Percentiles rank a stretch among this genome's conserved stretches.
phyloP scores from a whole-genome alignment of 92 coral and sea anemone species.

The Porites cylindrica region DNA sequence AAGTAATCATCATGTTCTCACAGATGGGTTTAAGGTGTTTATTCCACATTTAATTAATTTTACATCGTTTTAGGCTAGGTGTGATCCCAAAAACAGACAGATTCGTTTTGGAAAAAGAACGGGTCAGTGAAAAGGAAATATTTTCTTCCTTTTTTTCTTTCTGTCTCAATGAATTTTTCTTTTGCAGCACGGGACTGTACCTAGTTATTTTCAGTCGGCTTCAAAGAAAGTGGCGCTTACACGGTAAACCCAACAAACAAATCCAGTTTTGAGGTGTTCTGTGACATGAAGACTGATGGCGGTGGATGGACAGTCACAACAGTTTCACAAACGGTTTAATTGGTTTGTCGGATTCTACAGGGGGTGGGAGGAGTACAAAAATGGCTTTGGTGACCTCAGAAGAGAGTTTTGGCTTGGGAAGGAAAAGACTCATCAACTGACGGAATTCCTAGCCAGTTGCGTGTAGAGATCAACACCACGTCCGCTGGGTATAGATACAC shows the following conservation, averaged over 20 bases:
- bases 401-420: constrained; percentile 83
- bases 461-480: constrained; percentile 58
- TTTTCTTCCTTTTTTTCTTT: too few species aligned
- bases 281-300: constrained; percentile 79
- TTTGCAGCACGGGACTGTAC: constrained; percentile 17
- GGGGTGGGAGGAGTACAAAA: constrained; percentile 72
- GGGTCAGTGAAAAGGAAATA: too few species aligned
- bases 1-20: too few species aligned
- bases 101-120: too few species aligned
- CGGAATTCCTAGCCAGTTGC: constrained; percentile 58
- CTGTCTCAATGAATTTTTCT: too few species aligned
- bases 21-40: too few species aligned
- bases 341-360: constrained; percentile 59
- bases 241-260: constrained; percentile 63
- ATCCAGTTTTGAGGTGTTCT: constrained; percentile 69
- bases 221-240: constrained; percentile 47
- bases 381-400: constrained; percentile 63
- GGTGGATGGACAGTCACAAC: constrained; percentile 80
- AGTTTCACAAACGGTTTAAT: constrained; percentile 62
- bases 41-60: too few species aligned
- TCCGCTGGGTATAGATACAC: constrained; percentile 27
- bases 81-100: too few species aligned
- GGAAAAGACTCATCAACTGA: constrained; percentile 72
- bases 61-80: too few species aligned
- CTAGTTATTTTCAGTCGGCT: constrained; percentile 6